Conservation (phyloP, 2,113 vertebrate genomes). For the Tretioscincus oriximinensis region DNA sequence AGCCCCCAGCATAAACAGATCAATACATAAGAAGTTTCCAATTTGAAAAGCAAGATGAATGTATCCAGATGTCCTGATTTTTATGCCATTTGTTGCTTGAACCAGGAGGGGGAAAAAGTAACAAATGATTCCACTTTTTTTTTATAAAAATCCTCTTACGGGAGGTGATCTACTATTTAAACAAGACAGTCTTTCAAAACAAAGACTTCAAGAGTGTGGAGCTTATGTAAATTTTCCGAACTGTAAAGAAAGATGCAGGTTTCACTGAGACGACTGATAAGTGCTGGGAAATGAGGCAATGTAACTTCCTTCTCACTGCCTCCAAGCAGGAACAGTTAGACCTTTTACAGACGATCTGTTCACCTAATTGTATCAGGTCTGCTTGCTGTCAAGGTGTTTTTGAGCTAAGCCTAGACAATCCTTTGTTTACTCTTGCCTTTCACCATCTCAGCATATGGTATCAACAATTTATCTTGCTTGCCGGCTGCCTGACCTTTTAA, state of each 20-base stretch:
- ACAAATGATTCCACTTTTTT: conserved; percentile 11
- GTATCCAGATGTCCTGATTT: neutral
- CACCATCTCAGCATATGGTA: neutral
- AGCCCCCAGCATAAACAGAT: neutral
- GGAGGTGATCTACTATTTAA: neutral
- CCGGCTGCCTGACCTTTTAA: conserved; percentile 29
- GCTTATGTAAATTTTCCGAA: neutral
- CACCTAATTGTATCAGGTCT: conserved; percentile 23
- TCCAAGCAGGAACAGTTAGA: conserved; percentile 14
- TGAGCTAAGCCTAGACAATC: conserved; percentile 15
- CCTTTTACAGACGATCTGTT: conserved; percentile 14
- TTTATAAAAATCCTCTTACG: neutral
- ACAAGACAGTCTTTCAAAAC: neutral
- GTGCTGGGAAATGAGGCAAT: neutral
- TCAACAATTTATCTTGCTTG: conserved; percentile 20
- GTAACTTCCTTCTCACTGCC: conserved; percentile 9
- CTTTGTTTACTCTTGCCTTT: neutral
- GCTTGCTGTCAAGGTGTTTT: conserved; percentile 31
- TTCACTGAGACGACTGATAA: neutral
- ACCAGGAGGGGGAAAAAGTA: neutral
- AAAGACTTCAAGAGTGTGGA: neutral
- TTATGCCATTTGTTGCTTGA: neutral
- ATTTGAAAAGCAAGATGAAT: neutral
- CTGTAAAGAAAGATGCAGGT: neutral
- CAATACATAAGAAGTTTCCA: neutral